These are phyloP conservation scores for Tragelaphus oryx DNA, from an alignment of 2,797 vertebrate genomes.

Conservation along the genomic window DNA sequence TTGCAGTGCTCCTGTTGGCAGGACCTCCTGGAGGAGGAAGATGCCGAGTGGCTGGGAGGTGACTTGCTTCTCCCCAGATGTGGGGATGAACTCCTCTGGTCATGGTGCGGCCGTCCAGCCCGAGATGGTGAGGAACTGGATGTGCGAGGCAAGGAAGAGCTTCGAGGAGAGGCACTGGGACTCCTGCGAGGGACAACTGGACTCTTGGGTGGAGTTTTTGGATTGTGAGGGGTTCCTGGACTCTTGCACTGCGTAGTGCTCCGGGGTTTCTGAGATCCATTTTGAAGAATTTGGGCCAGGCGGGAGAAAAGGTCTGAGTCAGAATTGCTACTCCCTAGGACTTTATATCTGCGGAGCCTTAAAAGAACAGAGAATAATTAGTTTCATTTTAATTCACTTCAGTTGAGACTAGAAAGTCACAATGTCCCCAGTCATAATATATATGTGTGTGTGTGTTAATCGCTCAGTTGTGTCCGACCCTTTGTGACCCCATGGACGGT, in stretches of 20 bases:
- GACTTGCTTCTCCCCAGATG: constrained; percentile 93
- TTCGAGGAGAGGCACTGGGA: constrained; percentile 95
- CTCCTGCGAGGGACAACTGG: constrained; percentile 92
- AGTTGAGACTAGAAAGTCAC: constrained; percentile 1
- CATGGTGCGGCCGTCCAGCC: constrained; percentile 88
- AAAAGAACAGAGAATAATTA: constrained; percentile 76
- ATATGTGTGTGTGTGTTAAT: neutral
- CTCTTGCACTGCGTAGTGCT: constrained; percentile 86
- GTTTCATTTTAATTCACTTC: constrained; percentile 61
- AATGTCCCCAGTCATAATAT: neutral
- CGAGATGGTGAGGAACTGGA: constrained; percentile 95
- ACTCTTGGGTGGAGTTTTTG: constrained; percentile 91
- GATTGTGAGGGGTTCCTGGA: constrained; percentile 86
- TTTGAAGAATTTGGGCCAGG: constrained; percentile 96
- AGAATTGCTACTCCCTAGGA: constrained; percentile 92
- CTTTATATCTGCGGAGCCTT: constrained; percentile 94
- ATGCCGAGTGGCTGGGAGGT: constrained; percentile 95
- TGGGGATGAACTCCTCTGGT: constrained; percentile 86
- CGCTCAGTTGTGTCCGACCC: neutral
- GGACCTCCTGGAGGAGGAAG: constrained; percentile 92
- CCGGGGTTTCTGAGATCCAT: constrained; percentile 86
- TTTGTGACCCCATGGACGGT: neutral
- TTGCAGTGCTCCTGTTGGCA: constrained; percentile 93
- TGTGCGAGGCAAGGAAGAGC: constrained; percentile 95
- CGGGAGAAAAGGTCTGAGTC: constrained; percentile 96